A percentile compares a stretch with the other conserved stretches of the same genome.
phyloP scores from a whole-genome alignment of 2,113 vertebrate genomes.

The Agelaius phoeniceus region DNA sequence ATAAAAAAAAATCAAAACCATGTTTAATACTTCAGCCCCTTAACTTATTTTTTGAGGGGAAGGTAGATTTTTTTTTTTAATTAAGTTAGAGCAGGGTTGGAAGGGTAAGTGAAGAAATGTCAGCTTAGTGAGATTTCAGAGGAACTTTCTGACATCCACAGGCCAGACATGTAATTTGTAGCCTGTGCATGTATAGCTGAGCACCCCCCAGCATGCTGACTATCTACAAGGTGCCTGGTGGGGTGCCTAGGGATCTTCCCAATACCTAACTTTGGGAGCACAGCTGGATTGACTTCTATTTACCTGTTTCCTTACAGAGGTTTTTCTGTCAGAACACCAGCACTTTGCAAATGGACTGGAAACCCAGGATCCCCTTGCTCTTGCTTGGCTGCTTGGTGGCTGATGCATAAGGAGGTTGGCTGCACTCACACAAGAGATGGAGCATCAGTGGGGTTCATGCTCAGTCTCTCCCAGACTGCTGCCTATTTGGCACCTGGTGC shows the following conservation, averaged over 20 bases:
- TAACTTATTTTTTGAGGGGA: not conserved
- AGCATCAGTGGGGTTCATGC: not conserved
- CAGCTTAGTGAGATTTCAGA: not conserved
- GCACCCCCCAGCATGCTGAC: not conserved
- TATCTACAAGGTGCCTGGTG: rapidly evolving
- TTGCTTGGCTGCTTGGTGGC: rapidly evolving
- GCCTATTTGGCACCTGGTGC: not conserved
- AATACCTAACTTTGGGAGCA: not conserved
- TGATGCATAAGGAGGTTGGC: not conserved
- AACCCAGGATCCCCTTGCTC: rapidly evolving
- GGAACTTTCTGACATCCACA: not conserved
- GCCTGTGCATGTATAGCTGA: not conserved
- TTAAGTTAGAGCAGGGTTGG: not conserved
- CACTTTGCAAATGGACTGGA: not conserved
- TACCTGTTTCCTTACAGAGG: not conserved
- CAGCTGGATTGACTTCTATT: not conserved
- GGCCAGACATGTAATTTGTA: not conserved
- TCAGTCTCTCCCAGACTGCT: not conserved
- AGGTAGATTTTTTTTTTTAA: not conserved
- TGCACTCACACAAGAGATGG: not conserved
- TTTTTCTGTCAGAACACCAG: not conserved
- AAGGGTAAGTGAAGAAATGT: conserved; percentile 30
- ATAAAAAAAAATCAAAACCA: conserved; percentile 16
- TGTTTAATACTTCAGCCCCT: not conserved
- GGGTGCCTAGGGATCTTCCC: not conserved